These are phyloP conservation scores for Sebastes cheni DNA, from an alignment of 2,797 vertebrate species.

Conservation along the genomic window DNA sequence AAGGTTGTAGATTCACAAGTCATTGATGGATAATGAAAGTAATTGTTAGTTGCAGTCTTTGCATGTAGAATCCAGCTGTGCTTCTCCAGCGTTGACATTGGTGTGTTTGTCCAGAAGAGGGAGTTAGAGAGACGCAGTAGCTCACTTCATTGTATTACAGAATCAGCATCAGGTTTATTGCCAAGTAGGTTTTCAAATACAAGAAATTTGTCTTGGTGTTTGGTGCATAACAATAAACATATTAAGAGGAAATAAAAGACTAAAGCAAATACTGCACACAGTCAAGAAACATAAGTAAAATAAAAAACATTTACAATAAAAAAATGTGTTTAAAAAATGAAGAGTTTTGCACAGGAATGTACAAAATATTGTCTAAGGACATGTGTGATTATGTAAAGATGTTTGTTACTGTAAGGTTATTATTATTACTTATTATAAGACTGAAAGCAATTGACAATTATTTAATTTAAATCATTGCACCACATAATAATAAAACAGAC, in stretches of 20 bases:
- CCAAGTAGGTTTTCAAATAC: background rate
- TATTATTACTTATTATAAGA: too few relatives aligned
- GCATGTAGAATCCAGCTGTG: background rate
- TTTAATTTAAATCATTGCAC: background rate
- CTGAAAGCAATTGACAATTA: background rate
- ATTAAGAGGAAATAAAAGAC: background rate
- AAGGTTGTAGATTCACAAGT: too few relatives aligned
- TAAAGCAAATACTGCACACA: background rate
- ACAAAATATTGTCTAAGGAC: background rate
- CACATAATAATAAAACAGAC: too few relatives aligned
- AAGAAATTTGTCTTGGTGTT: background rate
- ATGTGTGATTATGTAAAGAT: background rate
- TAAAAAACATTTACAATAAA: background rate
- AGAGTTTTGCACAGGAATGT: background rate
- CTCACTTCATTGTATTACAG: background rate
- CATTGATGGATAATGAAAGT: too few relatives aligned
- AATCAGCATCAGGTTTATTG: background rate
- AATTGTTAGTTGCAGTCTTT: background rate
- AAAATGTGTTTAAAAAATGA: background rate
- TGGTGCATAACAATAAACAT: background rate
- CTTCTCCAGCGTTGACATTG: background rate
- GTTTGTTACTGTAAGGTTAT: background rate
- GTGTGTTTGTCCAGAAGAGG: constrained; percentile 58
- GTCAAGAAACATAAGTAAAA: background rate
- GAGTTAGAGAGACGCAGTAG: constrained; percentile 34